phyloP scores from a whole-genome alignment of 2,797 vertebrate genomes.

The Tapera naevia region DNA sequence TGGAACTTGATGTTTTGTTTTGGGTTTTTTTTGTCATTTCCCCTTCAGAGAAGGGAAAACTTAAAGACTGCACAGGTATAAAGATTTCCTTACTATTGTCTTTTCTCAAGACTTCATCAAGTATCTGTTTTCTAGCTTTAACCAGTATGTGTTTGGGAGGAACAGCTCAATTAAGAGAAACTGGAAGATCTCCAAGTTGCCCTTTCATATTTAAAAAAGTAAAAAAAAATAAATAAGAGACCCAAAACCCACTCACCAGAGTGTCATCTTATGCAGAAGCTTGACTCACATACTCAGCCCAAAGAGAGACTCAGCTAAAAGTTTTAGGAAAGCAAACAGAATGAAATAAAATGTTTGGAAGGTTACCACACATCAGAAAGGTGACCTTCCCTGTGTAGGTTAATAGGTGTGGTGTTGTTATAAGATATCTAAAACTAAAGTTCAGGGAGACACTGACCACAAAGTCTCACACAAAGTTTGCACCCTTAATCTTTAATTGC shows the following conservation, averaged over 20 bases:
- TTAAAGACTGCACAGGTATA: neutral
- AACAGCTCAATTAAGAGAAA: neutral
- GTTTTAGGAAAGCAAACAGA: neutral
- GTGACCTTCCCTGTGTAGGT: neutral
- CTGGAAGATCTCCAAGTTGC: neutral
- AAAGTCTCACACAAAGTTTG: neutral
- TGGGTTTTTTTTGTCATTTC: neutral
- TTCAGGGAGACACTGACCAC: neutral
- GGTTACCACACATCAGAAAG: neutral
- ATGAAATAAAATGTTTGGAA: neutral
- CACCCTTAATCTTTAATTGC: neutral
- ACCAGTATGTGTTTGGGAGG: neutral
- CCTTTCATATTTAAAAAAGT: neutral
- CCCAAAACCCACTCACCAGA: neutral
- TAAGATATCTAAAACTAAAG: neutral
- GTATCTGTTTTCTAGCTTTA: neutral
- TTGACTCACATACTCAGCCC: neutral
- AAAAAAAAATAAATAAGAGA: neutral
- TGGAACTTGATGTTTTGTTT: neutral
- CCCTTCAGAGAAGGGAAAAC: neutral
- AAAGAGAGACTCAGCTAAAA: neutral
- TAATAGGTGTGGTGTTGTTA: neutral
- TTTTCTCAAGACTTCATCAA: neutral
- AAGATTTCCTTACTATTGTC: neutral
- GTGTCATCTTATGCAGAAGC: neutral